Evolutionary conservation across 1,140 invertebrate species (phyloP).

Genomic region (Arion vulgaris): DNA sequence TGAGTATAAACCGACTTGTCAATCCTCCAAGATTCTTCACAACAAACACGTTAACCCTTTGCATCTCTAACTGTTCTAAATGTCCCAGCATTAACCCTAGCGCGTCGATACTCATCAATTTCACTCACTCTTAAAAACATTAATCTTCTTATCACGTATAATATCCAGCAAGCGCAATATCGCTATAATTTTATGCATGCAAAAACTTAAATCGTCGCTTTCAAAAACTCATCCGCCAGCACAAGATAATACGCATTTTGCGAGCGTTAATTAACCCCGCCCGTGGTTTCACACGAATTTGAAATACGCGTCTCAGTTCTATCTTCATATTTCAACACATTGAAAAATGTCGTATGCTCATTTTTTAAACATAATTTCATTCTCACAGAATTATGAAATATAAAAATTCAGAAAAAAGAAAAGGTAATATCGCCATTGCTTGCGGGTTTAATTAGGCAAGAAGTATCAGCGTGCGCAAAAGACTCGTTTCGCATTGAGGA

Average conservation of each 20-base stretch:
- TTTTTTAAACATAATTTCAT: slow-evolving; percentile 17
- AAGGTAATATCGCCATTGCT: not conserved
- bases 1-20: not conserved
- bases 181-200: slow-evolving; percentile 11
- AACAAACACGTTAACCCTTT: slow-evolving; percentile 3
- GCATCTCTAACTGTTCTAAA: not conserved
- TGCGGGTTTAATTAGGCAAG: slow-evolving; percentile 13
- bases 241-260: slow-evolving; percentile 3
- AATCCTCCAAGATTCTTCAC: not conserved
- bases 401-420: not conserved
- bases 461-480: slow-evolving; percentile 6
- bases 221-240: not conserved
- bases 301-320: not conserved
- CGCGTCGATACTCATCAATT: not conserved
- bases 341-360: slow-evolving; percentile 5
- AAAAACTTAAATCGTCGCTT: not conserved
- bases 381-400: slow-evolving; percentile 12
- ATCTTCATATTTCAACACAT: not conserved
- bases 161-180: not conserved
- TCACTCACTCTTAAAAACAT: slow-evolving; percentile 17
- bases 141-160: not conserved
- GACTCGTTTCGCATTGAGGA: not conserved
- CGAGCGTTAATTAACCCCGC: slow-evolving; percentile 4
- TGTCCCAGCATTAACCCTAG: slow-evolving; percentile 4
- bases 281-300: not conserved